Evolutionary conservation across 2,888 invertebrate species (phyloP), one percentile per base, ranked within the genome.

Genomic region (Microdon myrmicae): DNA sequence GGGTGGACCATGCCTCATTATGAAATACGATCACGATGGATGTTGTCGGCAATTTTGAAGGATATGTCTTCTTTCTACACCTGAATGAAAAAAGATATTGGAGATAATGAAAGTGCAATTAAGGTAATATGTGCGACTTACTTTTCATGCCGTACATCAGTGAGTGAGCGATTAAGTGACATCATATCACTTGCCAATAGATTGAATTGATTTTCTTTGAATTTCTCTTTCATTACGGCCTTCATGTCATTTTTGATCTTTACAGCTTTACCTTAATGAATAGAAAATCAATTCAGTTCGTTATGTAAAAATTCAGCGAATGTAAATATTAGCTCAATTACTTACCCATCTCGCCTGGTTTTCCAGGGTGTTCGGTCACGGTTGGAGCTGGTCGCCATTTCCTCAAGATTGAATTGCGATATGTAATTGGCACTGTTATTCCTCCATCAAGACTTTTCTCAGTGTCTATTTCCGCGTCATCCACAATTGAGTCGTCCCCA

Each of bases 11-110:
- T 0, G 98, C 98, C 80, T 99, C 98, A 80, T 99, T 99, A 83
- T 99, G 98, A 82, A 99, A 99, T 44, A 99, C 98, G 73, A 99
- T 96, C 61, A 99, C 95, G 72, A 99, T 94, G 73, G 95, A 94
- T 13, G 97, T 96, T 28, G 92, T 89, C 3, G 97, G 97, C 73
- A 98, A 83, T 68, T 89, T 82, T 34, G 85, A 84, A 26, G 90
- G 87, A 79, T 94, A 92, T 49, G 81, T 82, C 78, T 94, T 94
- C 71, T 82, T 84, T 79, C 89, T 90, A 79, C 94, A 94, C 64
- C 91, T 92, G 72, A 76, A 75, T 53, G 49, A 54, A 43, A 68
- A 29, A 37, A 34, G 59, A 35, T n/a, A n/a, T n/a, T n/a, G n/a
- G n/a, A n/a, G n/a, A n/a, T n/a, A n/a, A 19, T 12, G 29, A 9